Evolutionary conservation across 2,113 vertebrate genomes (phyloP).

Genomic region (Emydocephalus ijimae): DNA sequence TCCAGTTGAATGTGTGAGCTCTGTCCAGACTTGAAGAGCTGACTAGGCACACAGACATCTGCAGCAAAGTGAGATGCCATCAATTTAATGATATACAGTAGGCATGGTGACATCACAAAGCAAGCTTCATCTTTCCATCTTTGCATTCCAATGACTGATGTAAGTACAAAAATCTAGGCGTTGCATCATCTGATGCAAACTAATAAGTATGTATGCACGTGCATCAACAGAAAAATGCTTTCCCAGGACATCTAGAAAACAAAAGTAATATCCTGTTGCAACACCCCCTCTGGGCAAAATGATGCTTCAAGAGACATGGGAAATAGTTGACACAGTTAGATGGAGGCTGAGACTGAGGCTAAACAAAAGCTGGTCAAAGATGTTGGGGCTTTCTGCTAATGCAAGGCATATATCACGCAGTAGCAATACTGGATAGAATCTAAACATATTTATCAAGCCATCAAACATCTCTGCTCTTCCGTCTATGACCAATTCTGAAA

Average conservation of each 20-base stretch:
- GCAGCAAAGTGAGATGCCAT: not conserved
- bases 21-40: not conserved
- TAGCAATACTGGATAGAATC: not conserved
- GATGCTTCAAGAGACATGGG: not conserved
- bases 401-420: not conserved
- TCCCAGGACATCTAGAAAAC: not conserved
- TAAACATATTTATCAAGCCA: not conserved
- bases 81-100: not conserved
- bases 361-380: not conserved
- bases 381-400: not conserved
- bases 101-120: not conserved
- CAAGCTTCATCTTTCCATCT: not conserved
- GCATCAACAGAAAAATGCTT: not conserved
- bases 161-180: not conserved
- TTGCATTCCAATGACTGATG: not conserved
- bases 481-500: not conserved
- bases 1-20: not conserved
- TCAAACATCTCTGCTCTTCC: not conserved
- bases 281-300: not conserved
- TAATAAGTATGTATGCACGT: not conserved
- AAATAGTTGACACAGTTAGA: not conserved
- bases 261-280: not conserved
- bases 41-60: not conserved
- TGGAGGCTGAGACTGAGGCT: not conserved
- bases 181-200: not conserved